Conservation (phyloP, 2,888 invertebrate species). For the Trachelus iudaicus region DNA sequence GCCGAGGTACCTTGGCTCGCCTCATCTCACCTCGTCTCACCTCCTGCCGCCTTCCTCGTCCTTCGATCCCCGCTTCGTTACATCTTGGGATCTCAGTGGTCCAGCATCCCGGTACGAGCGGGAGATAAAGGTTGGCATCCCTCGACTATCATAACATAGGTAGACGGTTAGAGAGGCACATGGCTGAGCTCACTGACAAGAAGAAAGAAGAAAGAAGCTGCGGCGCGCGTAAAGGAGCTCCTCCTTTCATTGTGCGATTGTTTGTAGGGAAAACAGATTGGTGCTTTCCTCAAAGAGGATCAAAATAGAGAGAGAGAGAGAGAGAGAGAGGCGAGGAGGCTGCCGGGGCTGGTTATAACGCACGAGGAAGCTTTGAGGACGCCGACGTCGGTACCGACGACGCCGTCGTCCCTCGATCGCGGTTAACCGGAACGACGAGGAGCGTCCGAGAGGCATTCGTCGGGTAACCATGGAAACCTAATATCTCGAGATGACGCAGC, state of each 20-base stretch:
- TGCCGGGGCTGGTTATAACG: too few relatives aligned
- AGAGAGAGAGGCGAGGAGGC: too few relatives aligned
- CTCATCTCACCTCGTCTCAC: too few relatives aligned
- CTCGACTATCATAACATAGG: slow-evolving; percentile 3
- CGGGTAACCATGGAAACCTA: neutral
- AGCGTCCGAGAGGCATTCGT: neutral
- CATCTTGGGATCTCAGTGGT: neutral
- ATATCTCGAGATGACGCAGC: neutral
- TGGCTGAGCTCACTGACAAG: slow-evolving; percentile 29
- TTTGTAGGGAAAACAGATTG: slow-evolving; percentile 33
- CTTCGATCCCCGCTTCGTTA: neutral
- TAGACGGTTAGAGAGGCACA: neutral
- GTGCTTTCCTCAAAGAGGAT: slow-evolving; percentile 15
- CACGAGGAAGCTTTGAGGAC: too few relatives aligned
- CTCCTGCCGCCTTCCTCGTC: too few relatives aligned
- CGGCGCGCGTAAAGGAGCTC: slow-evolving; percentile 7
- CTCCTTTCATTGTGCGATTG: slow-evolving; percentile 27
- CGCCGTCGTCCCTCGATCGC: neutral
- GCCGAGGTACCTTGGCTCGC: too few relatives aligned
- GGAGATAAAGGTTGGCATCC: neutral
- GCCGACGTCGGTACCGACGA: neutral
- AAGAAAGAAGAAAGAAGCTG: slow-evolving; percentile 27
- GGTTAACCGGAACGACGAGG: neutral
- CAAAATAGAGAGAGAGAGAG: neutral
- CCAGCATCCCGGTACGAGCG: too few relatives aligned